Conservation (phyloP, 2,113 vertebrate genomes). For the Camelus dromedarius region DNA sequence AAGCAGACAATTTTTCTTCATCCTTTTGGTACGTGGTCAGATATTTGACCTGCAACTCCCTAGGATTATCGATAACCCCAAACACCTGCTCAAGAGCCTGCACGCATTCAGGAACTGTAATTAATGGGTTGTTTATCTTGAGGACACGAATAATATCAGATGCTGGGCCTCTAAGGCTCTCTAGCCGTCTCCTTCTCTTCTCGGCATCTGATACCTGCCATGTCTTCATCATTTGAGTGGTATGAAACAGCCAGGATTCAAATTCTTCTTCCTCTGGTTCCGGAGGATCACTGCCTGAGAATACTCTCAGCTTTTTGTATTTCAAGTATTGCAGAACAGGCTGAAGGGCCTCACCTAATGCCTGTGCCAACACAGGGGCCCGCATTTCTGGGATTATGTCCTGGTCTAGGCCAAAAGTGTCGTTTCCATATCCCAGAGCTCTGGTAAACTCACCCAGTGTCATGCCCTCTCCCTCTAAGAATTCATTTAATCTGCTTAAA, state of each 20-base stretch:
- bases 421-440: slow-evolving; percentile 16
- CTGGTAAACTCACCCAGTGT: background rate
- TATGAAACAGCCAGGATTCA: slow-evolving; percentile 33
- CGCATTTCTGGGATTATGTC: background rate
- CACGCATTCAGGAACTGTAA: slow-evolving; percentile 36
- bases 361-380: background rate
- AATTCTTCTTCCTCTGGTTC: slow-evolving; percentile 59
- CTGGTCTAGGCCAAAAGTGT: background rate
- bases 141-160: background rate
- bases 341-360: slow-evolving; percentile 31
- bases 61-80: slow-evolving; percentile 46
- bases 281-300: slow-evolving; percentile 47
- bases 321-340: background rate
- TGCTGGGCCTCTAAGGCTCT: slow-evolving; percentile 46
- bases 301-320: slow-evolving; percentile 1
- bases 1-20: slow-evolving; percentile 45
- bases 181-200: slow-evolving; percentile 41
- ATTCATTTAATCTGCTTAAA: slow-evolving; percentile 41
- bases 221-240: background rate
- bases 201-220: slow-evolving; percentile 49
- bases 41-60: slow-evolving; percentile 49
- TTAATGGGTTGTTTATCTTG: slow-evolving; percentile 2
- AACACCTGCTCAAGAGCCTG: slow-evolving; percentile 56
- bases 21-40: slow-evolving; percentile 37
- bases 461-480: slow-evolving; percentile 41